phyloP scores from a whole-genome alignment of 2,797 vertebrate genomes.

The Anguilla marmorata region DNA sequence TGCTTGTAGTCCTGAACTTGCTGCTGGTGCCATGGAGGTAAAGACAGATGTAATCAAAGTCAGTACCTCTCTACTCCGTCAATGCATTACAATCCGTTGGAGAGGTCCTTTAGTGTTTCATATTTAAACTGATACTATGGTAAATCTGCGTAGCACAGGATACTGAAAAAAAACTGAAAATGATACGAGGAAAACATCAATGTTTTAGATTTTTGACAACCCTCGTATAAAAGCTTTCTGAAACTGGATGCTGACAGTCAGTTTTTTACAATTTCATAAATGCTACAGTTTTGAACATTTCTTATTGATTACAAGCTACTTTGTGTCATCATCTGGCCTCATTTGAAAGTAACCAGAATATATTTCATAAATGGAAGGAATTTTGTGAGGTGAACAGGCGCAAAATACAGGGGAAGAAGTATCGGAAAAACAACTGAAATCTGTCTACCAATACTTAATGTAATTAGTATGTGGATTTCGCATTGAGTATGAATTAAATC shows the following conservation, averaged over 20 bases:
- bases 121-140: not conserved
- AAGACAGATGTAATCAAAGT: constrained; percentile 6
- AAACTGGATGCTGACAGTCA: not conserved
- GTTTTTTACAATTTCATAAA: not conserved
- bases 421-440: not conserved
- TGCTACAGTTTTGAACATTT: not conserved
- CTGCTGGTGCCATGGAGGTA: not conserved
- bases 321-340: not conserved
- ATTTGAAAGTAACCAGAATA: not conserved
- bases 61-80: not conserved
- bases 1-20: not conserved
- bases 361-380: not conserved
- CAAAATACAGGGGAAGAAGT: not conserved
- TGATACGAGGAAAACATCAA: not conserved
- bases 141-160: not conserved
- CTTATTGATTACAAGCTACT: not conserved
- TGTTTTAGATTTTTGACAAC: not conserved
- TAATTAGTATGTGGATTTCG: not conserved
- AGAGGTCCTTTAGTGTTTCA: constrained; percentile 3
- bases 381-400: not conserved
- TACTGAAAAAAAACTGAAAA: not conserved
- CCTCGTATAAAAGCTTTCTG: not conserved
- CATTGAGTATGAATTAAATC: not conserved
- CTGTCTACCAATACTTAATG: not conserved
- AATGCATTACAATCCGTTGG: not conserved